Percentiles rank a stretch among this genome's conserved stretches.
phyloP scores from a whole-genome alignment of 64 coral and sea anemone genomes.

The Dendronephthya gigantea region DNA sequence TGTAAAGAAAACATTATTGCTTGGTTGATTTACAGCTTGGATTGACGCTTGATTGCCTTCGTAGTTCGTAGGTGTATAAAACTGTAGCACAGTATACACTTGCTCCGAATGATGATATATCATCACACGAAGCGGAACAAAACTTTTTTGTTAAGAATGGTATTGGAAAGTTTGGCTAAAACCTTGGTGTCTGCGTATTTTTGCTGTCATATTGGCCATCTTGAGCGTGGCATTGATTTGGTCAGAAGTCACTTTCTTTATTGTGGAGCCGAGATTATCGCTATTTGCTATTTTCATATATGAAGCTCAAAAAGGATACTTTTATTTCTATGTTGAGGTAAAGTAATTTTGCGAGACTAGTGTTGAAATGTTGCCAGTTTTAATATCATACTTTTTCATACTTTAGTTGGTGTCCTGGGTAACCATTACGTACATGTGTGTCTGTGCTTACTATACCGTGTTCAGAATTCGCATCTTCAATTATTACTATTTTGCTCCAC shows the following conservation, averaged over 20 bases:
- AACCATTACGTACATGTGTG: slow-evolving; percentile 94
- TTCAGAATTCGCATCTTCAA: slow-evolving; percentile 98
- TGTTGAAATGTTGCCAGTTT: too few species aligned
- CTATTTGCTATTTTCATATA: slow-evolving; percentile 68
- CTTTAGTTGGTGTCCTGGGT: slow-evolving; percentile 77
- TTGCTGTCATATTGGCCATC: slow-evolving; percentile 52
- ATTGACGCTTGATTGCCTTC: too few species aligned
- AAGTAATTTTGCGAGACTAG: neutral
- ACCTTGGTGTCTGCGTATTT: slow-evolving; percentile 55
- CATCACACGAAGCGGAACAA: too few species aligned
- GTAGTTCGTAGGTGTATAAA: too few species aligned
- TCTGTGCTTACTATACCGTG: slow-evolving; percentile 90
- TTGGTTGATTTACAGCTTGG: too few species aligned
- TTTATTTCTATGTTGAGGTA: slow-evolving; percentile 95
- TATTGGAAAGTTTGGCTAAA: slow-evolving; percentile 84
- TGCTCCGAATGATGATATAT: too few species aligned
- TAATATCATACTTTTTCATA: too few species aligned
- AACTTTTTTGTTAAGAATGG: slow-evolving; percentile 56
- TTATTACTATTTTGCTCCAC: slow-evolving; percentile 89
- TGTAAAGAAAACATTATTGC: neutral
- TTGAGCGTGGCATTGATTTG: slow-evolving; percentile 70
- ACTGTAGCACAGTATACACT: too few species aligned
- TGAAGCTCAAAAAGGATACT: slow-evolving; percentile 58
- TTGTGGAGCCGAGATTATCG: slow-evolving; percentile 60
- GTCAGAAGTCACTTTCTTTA: slow-evolving; percentile 98